phyloP scores from a whole-genome alignment of 2,113 vertebrate genomes.

The Gavialis gangeticus region DNA sequence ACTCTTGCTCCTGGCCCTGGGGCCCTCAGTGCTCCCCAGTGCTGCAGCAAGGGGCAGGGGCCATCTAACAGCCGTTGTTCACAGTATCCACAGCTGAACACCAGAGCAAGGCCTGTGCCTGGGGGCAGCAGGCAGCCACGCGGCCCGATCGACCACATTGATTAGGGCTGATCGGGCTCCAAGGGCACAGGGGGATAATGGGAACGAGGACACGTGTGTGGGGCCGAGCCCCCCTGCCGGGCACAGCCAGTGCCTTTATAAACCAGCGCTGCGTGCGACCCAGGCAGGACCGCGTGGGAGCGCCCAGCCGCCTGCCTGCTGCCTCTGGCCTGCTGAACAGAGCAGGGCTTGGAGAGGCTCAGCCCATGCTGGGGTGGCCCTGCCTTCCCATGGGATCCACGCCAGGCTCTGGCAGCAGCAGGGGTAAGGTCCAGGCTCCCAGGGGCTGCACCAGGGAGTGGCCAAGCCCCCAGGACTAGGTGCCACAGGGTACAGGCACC shows the following conservation, averaged over 20 bases:
- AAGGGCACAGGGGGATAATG: slow-evolving; percentile 45
- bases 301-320: background rate
- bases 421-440: too few species aligned
- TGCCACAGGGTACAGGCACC: accelerated
- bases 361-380: accelerated
- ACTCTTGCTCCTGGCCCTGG: slow-evolving; percentile 46
- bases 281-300: slow-evolving; percentile 18
- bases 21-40: background rate
- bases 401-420: too few species aligned
- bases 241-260: slow-evolving; percentile 20
- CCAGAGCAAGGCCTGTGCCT: background rate
- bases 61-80: background rate
- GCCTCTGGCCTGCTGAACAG: accelerated
- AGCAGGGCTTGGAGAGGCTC: background rate
- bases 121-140: slow-evolving; percentile 8
- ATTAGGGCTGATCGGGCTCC: background rate
- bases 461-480: background rate
- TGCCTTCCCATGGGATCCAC: background rate
- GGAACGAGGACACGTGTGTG: slow-evolving; percentile 30
- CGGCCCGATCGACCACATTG: slow-evolving; percentile 38
- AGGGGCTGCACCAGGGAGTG: too few species aligned
- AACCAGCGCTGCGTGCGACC: accelerated
- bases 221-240: background rate
- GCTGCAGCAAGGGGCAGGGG: accelerated
- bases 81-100: background rate